Evolutionary conservation across 2,113 vertebrate species (phyloP).

Genomic region (Poeciliopsis prolifica): DNA sequence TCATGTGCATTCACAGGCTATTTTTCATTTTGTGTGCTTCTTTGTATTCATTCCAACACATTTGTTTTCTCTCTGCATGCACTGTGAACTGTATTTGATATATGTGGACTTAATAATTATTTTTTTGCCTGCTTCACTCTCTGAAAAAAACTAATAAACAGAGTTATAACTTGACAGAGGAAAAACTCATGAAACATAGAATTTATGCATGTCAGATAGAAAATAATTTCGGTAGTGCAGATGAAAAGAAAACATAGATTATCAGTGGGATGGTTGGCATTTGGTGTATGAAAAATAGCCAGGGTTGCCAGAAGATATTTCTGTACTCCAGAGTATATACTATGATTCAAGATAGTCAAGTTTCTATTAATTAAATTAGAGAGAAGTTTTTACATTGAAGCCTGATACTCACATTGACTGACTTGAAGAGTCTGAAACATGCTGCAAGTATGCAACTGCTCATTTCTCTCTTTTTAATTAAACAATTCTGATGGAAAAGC

Average conservation of each 20-base stretch:
- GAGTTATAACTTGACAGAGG: constrained; percentile 33
- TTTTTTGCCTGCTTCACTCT: not conserved
- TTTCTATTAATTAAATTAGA: constrained; percentile 82
- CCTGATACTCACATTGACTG: constrained; percentile 68
- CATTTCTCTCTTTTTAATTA: constrained; percentile 21
- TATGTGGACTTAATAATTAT: not conserved
- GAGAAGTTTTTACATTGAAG: constrained; percentile 76
- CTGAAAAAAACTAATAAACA: constrained; percentile 64
- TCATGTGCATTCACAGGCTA: not conserved
- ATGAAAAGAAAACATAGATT: constrained; percentile 18
- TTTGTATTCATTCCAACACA: not conserved
- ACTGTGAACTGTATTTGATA: not conserved
- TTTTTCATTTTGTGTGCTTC: not conserved
- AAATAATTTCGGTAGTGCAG: constrained; percentile 24
- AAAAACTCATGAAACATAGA: constrained; percentile 5
- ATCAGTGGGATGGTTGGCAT: constrained; percentile 12
- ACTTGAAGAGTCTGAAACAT: constrained; percentile 58
- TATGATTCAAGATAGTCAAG: constrained; percentile 74
- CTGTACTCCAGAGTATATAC: constrained; percentile 71
- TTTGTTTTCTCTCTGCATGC: not conserved
- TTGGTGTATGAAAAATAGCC: constrained; percentile 41
- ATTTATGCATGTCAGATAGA: not conserved
- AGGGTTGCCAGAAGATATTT: constrained; percentile 76
- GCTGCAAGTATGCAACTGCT: constrained; percentile 18
- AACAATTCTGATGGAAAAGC: constrained; percentile 25